Conservation (phyloP, 2,797 vertebrate genomes). For the Morus bassanus region DNA sequence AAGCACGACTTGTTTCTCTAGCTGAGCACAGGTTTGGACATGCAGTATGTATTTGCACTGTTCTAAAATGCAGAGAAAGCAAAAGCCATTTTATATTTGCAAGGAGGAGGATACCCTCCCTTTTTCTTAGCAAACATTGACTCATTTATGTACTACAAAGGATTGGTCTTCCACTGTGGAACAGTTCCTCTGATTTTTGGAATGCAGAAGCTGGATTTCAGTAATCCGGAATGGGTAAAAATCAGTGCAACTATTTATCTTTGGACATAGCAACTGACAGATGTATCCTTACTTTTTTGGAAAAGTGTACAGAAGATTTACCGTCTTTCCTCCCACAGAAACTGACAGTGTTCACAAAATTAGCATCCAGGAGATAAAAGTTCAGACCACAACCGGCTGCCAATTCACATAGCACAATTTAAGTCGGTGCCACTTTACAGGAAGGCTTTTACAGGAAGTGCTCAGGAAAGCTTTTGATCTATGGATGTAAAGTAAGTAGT, state of each 20-base stretch:
- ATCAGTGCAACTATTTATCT: background rate
- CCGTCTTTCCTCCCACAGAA: background rate
- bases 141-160: background rate
- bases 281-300: background rate
- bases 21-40: background rate
- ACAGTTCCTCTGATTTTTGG: background rate
- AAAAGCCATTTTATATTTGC: background rate
- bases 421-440: constrained; percentile 6
- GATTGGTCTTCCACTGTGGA: background rate
- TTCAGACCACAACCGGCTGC: constrained; percentile 31
- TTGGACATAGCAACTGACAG: background rate
- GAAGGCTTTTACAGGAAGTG: constrained; percentile 54
- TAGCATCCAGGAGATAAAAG: constrained; percentile 46
- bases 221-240: background rate
- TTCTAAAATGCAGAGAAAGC: background rate
- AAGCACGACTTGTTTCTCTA: background rate
- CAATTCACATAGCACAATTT: constrained; percentile 5
- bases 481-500: constrained; percentile 41
- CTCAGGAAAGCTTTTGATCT: constrained; percentile 51
- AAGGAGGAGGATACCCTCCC: background rate
- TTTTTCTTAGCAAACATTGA: background rate
- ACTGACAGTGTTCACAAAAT: constrained; percentile 32
- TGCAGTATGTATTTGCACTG: background rate
- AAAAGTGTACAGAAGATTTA: background rate
- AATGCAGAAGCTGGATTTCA: background rate